Evolutionary conservation across 2,888 invertebrate genomes (phyloP).

Genomic region (Noctua pronuba): DNA sequence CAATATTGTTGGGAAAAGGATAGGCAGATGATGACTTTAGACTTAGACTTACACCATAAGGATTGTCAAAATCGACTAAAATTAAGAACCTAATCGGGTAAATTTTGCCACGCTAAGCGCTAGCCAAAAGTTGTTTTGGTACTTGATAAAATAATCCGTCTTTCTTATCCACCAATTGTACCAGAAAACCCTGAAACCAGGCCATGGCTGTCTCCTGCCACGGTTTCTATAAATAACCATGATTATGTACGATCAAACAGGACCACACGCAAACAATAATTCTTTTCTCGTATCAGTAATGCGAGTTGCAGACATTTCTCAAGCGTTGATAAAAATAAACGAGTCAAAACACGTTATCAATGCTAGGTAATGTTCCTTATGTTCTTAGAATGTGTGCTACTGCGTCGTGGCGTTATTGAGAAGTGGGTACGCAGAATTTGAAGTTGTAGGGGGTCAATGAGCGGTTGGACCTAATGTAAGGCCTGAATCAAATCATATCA

Average conservation of each 20-base stretch:
- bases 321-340: constrained; percentile 62
- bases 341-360: constrained; percentile 64
- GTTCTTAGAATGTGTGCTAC: constrained; percentile 55
- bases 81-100: no score
- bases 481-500: no score
- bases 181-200: constrained; percentile 4
- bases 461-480: not conserved
- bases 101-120: no score
- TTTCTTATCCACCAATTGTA: not conserved
- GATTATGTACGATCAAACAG: not conserved
- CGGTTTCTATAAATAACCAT: constrained; percentile 25
- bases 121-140: not conserved
- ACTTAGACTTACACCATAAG: no score
- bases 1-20: no score
- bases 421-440: constrained; percentile 5
- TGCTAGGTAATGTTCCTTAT: constrained; percentile 45
- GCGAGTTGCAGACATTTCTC: constrained; percentile 51
- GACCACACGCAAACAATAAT: constrained; percentile 57
- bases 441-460: not conserved
- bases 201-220: constrained; percentile 19
- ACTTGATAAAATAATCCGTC: not conserved
- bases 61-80: no score
- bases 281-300: constrained; percentile 51
- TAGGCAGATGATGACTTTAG: no score
- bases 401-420: not conserved